phyloP scores from a whole-genome alignment of 2,797 vertebrate genomes.

The Ceyx erithaca region DNA sequence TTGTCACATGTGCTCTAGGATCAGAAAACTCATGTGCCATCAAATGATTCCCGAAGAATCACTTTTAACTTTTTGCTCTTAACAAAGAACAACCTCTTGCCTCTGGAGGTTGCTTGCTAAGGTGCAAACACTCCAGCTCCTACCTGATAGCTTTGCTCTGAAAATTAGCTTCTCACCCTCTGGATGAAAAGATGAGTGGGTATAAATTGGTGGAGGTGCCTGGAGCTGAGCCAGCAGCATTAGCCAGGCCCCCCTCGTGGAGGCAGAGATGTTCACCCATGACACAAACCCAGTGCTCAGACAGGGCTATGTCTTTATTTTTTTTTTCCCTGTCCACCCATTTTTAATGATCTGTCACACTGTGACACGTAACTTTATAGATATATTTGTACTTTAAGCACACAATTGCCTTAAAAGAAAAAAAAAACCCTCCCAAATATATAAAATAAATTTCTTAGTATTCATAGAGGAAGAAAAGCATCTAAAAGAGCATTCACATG shows the following conservation, averaged over 20 bases:
- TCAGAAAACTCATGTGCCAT: neutral
- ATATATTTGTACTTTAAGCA: neutral
- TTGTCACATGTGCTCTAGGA: neutral
- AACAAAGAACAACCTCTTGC: neutral
- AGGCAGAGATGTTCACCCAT: neutral
- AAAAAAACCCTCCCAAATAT: neutral
- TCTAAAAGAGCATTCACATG: neutral
- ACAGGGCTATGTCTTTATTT: neutral
- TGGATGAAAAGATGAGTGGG: neutral
- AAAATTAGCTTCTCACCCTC: neutral
- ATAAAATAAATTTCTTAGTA: neutral
- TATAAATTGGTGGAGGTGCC: neutral
- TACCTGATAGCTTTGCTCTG: neutral
- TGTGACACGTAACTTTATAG: neutral
- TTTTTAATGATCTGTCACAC: neutral
- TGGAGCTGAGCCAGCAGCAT: neutral
- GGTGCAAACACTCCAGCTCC: neutral
- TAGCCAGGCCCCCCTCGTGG: accelerated
- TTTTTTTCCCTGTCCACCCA: accelerated
- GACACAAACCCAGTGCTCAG: accelerated
- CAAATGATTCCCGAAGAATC: neutral
- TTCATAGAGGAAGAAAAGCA: neutral
- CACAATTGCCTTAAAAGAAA: neutral
- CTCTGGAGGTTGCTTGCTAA: neutral
- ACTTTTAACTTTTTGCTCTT: neutral